A percentile compares a stretch with the other conserved stretches of the same genome.
phyloP scores from a whole-genome alignment of 2,113 vertebrate genomes.

The Tautogolabrus adspersus region DNA sequence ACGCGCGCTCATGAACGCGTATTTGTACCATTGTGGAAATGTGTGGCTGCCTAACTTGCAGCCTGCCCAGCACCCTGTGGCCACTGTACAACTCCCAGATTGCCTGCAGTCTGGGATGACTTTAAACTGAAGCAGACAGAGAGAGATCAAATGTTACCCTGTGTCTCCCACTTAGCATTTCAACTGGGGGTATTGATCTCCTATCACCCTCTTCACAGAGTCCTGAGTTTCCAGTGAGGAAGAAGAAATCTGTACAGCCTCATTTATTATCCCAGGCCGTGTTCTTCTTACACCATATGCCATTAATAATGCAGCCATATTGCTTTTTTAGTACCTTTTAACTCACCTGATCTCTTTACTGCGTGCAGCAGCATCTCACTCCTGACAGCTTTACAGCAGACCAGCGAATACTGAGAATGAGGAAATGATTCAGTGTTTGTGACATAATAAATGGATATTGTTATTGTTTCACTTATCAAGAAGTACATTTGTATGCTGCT shows the following conservation, averaged over 20 bases:
- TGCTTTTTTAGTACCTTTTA: slow-evolving; percentile 52
- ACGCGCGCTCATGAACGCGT: not conserved
- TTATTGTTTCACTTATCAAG: not conserved
- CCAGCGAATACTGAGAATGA: not conserved
- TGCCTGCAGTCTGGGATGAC: slow-evolving; percentile 30
- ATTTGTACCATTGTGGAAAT: slow-evolving; percentile 12
- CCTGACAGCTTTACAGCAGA: not conserved
- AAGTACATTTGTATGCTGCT: not conserved
- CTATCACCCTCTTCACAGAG: not conserved
- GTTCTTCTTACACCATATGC: slow-evolving; percentile 51
- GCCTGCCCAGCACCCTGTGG: slow-evolving; percentile 26
- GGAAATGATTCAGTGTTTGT: not conserved
- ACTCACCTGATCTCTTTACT: slow-evolving; percentile 42
- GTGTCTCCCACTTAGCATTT: not conserved
- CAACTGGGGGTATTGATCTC: slow-evolving; percentile 1
- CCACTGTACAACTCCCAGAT: slow-evolving; percentile 22
- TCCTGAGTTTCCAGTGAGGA: slow-evolving; percentile 3
- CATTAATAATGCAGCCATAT: slow-evolving; percentile 60
- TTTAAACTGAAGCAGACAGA: slow-evolving; percentile 7
- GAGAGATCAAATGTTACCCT: not conserved
- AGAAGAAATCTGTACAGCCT: slow-evolving; percentile 4
- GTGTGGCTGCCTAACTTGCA: slow-evolving; percentile 44
- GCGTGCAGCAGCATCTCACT: not conserved
- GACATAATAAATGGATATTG: not conserved
- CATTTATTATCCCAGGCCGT: slow-evolving; percentile 20